phyloP scores from a whole-genome alignment of 2,797 vertebrate species.

The Xiphorhynchus erythropygius region DNA sequence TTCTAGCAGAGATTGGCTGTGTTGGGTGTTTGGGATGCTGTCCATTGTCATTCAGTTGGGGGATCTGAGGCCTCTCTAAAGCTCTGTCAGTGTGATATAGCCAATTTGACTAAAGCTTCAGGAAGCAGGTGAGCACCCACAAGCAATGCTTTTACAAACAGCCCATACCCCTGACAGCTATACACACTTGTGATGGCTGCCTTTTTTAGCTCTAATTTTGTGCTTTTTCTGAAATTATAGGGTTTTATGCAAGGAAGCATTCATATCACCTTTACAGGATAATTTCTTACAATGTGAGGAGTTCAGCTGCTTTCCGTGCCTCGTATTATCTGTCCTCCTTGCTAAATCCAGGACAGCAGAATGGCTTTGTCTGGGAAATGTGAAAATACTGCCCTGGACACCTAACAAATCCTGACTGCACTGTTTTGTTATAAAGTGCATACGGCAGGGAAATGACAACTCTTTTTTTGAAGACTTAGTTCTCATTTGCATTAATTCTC shows the following conservation, averaged over 20 bases:
- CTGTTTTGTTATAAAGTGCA: not conserved
- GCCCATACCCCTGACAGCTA: not conserved
- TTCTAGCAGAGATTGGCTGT: not conserved
- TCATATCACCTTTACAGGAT: not conserved
- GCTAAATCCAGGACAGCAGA: not conserved
- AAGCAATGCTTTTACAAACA: not conserved
- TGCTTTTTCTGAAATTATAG: not conserved
- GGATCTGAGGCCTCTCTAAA: not conserved
- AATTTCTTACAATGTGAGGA: not conserved
- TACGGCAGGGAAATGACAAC: not conserved
- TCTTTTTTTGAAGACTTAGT: not conserved
- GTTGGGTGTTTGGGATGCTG: not conserved
- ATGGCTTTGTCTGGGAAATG: not conserved
- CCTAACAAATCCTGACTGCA: not conserved
- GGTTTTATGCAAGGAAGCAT: not conserved
- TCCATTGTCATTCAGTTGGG: not conserved
- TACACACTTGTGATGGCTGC: not conserved
- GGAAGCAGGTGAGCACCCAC: not conserved
- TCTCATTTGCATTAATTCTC: constrained; percentile 17
- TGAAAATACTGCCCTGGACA: not conserved
- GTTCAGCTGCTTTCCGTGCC: not conserved
- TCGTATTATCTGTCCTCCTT: not conserved
- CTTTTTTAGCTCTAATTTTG: not conserved
- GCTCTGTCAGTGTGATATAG: not conserved
- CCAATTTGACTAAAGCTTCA: not conserved